These are phyloP conservation scores for Amphibalanus amphitrite DNA, from an alignment of 1,140 invertebrate genomes.

Conservation along the genomic window DNA sequence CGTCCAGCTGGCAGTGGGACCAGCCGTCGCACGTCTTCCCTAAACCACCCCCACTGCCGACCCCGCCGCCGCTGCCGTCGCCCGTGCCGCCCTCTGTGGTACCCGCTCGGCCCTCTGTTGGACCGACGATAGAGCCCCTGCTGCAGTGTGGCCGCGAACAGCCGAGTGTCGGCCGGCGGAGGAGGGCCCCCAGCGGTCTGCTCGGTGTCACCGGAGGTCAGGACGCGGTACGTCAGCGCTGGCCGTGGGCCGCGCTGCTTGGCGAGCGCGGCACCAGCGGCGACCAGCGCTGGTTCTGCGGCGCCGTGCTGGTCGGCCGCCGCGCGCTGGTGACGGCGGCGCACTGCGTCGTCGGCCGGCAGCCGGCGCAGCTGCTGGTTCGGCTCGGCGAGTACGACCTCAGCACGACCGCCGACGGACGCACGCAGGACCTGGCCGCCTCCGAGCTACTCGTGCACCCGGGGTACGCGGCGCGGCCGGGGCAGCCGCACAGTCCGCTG, in stretches of 20 bases:
- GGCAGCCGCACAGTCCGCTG: too few species aligned
- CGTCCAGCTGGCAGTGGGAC: too few species aligned
- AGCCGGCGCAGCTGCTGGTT: not conserved
- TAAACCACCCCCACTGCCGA: too few species aligned
- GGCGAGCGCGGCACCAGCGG: not conserved
- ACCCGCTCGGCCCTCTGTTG: not conserved
- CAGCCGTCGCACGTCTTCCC: too few species aligned
- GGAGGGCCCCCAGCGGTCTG: not conserved
- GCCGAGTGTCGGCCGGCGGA: too few species aligned
- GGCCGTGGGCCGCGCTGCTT: not conserved
- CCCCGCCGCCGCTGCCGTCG: too few species aligned
- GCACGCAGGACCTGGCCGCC: not conserved
- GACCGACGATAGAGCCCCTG: not conserved
- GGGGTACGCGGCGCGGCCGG: not conserved
- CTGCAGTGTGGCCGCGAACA: not conserved
- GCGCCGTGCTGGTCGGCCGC: not conserved
- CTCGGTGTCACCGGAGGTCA: not conserved
- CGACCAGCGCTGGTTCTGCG: not conserved
- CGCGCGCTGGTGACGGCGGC: not conserved
- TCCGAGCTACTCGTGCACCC: not conserved
- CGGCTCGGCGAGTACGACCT: not conserved
- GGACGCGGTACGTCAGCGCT: not conserved
- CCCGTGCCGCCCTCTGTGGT: too few species aligned
- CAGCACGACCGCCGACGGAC: not conserved
- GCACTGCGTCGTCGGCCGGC: not conserved